Evolutionary conservation across 2,888 invertebrate genomes (phyloP).

Genomic region (Ophion costatus): DNA sequence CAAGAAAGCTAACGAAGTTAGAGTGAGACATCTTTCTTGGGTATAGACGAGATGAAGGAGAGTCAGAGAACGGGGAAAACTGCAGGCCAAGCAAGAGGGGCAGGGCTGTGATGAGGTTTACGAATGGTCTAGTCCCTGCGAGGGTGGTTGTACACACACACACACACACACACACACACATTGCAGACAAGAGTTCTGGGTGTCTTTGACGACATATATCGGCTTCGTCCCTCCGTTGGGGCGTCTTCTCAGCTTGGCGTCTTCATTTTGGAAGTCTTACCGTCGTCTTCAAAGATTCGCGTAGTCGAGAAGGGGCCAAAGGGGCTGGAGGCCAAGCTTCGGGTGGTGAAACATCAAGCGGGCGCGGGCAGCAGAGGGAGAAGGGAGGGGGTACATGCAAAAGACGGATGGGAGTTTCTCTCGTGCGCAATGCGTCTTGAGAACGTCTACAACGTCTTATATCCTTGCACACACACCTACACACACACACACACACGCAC

Average conservation of each 20-base stretch:
- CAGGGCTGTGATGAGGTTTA: conserved; percentile 49
- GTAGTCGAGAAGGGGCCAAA: conserved; percentile 37
- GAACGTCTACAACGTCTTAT: conserved; percentile 3
- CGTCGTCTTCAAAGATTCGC: conserved; percentile 57
- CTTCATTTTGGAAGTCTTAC: conserved; percentile 33
- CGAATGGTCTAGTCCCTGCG: conserved; percentile 31
- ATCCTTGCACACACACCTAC: neutral
- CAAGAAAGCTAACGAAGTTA: conserved; percentile 81
- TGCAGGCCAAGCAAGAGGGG: conserved; percentile 54
- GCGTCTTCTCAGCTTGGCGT: conserved; percentile 20
- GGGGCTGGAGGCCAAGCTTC: conserved; percentile 27
- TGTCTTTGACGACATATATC: conserved; percentile 46
- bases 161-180: neutral
- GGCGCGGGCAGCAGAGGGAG: neutral
- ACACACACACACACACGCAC: no score
- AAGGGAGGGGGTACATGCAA: conserved; percentile 27
- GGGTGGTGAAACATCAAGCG: conserved; percentile 45
- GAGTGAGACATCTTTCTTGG: conserved; percentile 78
- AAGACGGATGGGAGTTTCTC: conserved; percentile 54
- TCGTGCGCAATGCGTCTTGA: conserved; percentile 52
- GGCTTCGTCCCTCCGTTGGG: conserved; percentile 28
- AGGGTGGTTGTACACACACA: neutral
- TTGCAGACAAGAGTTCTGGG: neutral
- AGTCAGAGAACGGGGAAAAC: conserved; percentile 32
- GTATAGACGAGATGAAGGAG: conserved; percentile 68